phyloP scores from a whole-genome alignment of 2,113 vertebrate species.

The Bagarius yarrelli region DNA sequence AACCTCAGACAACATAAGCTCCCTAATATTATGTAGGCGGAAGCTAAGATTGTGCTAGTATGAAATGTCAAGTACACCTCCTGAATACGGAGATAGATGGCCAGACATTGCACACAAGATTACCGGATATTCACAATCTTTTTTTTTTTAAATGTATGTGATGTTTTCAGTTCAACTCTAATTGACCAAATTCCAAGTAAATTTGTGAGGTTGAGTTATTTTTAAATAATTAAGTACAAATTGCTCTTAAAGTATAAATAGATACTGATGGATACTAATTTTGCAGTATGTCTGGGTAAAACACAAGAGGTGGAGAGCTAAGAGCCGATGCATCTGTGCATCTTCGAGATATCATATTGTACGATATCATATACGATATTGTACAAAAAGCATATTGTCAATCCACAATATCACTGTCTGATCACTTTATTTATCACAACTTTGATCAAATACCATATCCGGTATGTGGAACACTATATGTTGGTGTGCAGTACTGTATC shows the following conservation, averaged over 20 bases:
- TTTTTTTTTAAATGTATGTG: conserved; percentile 42
- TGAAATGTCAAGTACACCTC: not conserved
- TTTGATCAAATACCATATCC: no score
- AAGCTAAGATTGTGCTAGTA: not conserved
- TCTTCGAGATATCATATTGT: no score
- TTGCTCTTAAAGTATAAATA: conserved; percentile 28
- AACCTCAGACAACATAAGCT: conserved; percentile 4
- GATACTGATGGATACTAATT: conserved; percentile 46
- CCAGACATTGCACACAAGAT: conserved; percentile 1
- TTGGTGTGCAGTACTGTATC: no score
- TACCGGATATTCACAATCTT: conserved; percentile 23
- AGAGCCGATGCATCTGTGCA: no score
- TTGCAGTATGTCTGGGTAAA: conserved; percentile 15
- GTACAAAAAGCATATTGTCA: no score
- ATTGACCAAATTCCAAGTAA: conserved; percentile 31
- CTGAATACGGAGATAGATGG: conserved; percentile 2
- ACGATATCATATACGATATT: no score
- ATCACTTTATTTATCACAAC: no score
- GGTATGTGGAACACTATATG: no score
- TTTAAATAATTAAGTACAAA: conserved; percentile 29
- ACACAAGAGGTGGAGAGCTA: not conserved
- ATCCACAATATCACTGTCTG: no score
- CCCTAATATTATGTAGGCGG: not conserved
- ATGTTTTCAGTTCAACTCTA: conserved; percentile 13
- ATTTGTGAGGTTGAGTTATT: conserved; percentile 26